Base-by-base conservation (phyloP, 2,113 vertebrate genomes). In the Tetrax tetrax region DNA sequence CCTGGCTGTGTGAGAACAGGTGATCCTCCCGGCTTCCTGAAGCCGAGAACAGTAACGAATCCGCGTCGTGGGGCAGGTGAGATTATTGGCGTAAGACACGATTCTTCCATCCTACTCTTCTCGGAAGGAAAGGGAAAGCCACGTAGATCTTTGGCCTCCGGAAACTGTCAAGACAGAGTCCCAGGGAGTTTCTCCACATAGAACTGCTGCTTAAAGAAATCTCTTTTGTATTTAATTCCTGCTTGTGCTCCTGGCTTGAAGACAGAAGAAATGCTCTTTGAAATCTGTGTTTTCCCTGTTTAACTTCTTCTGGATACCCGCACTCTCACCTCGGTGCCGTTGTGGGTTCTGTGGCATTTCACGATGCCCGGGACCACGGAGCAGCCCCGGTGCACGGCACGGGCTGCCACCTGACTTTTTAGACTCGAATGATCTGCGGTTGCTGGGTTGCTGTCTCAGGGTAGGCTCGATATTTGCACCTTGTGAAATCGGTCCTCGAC, bases 371-470 rank as follows among this genome's bases (percentile, higher is more conserved):
- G 31, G 22, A 64, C 35, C 14, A 1, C 2, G 3, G n/a, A 69
- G 82, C 27, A 7, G 17, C 21, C 18, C 63, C 11, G 0, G 57
- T 2, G 64, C 4, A 3, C 0, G 4, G 63, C 0, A 0, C 3
- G 1, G 19, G 54, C 63, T 3, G 4, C 63, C 9, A 0, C 54
- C 4, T 18, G 4, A 25, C 47, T 8, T 45, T 27, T 50, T 59
- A 41, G 72, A 31, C 61, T 87, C 0, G 0, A 70, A 7, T 1
- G 25, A 60, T 66, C 60, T 82, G 83, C 43, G 1, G 33, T 31
- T 51, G 56, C 23, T 47, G 10, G 75, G 63, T 90, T 53, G 37
- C 33, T 43, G 28, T 85, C 86, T 91, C 54, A 48, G 83, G 83
- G 69, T 56, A 65, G 91, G 77, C 76, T 93, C 12, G 0, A 14